These are phyloP conservation scores for Atherinosoma microstoma DNA, from an alignment of 2,797 vertebrate species.

Conservation along the genomic window DNA sequence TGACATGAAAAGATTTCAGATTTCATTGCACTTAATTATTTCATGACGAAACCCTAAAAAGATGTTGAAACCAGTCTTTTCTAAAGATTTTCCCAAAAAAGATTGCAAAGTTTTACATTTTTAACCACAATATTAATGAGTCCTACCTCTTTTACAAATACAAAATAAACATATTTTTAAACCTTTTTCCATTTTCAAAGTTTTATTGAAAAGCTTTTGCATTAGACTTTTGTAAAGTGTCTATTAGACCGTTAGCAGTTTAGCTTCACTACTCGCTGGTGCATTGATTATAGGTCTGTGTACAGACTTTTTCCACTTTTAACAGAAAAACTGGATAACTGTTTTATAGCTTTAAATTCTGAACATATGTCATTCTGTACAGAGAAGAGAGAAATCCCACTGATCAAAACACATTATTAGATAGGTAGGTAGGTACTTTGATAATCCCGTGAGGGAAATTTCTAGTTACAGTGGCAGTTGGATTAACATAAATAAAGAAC, in stretches of 20 bases:
- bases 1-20: not conserved
- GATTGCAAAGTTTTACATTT: not conserved
- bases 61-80: not conserved
- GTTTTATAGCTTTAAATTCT: not conserved
- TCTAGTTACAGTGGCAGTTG: no score
- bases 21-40: not conserved
- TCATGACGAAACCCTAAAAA: not conserved
- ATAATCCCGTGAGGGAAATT: no score
- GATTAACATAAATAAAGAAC: no score
- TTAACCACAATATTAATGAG: not conserved
- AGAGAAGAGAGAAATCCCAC: not conserved
- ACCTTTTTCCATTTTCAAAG: not conserved
- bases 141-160: not conserved
- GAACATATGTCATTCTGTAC: not conserved
- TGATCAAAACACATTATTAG: rapidly evolving
- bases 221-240: not conserved
- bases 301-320: rapidly evolving
- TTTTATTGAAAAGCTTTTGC: not conserved
- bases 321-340: no score
- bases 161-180: not conserved
- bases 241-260: not conserved
- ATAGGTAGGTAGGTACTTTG: no score
- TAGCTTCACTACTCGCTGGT: not conserved
- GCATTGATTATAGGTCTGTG: not conserved
- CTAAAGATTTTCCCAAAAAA: not conserved